These are phyloP conservation scores for Neria commutata DNA, from an alignment of 2,888 invertebrate genomes.

Conservation along the genomic window DNA sequence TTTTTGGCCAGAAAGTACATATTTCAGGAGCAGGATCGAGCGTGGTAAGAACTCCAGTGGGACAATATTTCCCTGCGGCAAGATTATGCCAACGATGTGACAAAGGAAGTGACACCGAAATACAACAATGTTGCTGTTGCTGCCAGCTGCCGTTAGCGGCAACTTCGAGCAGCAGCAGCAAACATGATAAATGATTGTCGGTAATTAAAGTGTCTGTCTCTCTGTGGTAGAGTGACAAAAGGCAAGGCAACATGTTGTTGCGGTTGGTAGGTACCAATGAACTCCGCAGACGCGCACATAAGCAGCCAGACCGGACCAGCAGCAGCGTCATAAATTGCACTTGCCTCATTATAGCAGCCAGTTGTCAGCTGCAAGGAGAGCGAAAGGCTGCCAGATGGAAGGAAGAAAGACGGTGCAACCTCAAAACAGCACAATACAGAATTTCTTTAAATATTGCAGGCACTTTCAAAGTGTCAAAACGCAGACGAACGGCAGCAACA, in stretches of 20 bases:
- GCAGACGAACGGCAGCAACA: neutral
- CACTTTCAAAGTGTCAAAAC: neutral
- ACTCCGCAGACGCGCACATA: neutral
- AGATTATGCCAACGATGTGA: neutral
- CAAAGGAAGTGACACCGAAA: neutral
- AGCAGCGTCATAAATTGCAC: constrained; percentile 10
- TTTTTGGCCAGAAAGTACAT: too few relatives aligned
- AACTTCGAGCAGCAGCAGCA: neutral
- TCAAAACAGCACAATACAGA: neutral
- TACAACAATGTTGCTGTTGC: constrained; percentile 1
- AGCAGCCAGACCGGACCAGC: neutral
- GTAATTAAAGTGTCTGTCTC: constrained; percentile 40
- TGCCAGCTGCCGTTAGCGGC: neutral
- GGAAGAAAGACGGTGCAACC: neutral
- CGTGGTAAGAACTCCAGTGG: too few relatives aligned
- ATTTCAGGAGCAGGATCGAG: too few relatives aligned
- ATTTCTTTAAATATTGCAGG: constrained; percentile 8
- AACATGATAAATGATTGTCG: constrained; percentile 42
- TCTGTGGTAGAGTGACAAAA: neutral
- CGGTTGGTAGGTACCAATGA: constrained; percentile 23
- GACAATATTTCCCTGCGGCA: neutral
- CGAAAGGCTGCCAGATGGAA: neutral
- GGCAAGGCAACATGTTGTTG: constrained; percentile 12
- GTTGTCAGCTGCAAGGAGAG: neutral
- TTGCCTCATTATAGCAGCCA: neutral